Conservation (phyloP, 2,113 vertebrate species). For the Antigone vipio region DNA sequence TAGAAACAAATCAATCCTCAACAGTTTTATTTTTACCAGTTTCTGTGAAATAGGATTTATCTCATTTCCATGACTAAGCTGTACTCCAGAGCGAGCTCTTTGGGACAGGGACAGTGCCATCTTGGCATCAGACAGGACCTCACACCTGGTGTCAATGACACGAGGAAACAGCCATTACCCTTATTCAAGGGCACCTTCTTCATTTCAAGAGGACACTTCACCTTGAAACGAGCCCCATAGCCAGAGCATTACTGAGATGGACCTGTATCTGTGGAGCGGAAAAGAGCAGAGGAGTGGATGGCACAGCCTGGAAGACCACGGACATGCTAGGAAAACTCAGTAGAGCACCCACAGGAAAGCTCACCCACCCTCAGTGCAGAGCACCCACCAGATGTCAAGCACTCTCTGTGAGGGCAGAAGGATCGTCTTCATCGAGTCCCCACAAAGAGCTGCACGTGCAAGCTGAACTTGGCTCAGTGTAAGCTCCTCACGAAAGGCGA, state of each 20-base stretch:
- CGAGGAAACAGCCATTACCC: background rate
- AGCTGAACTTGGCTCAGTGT: background rate
- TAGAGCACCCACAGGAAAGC: background rate
- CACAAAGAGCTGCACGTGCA: background rate
- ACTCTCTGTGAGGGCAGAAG: background rate
- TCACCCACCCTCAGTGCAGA: background rate
- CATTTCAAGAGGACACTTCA: background rate
- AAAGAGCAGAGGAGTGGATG: background rate
- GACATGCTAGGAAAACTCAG: background rate
- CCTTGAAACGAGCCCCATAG: background rate
- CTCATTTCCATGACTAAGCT: constrained; percentile 50
- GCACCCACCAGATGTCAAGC: background rate
- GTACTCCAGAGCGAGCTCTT: background rate
- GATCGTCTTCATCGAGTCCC: background rate
- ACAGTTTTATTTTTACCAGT: constrained; percentile 64
- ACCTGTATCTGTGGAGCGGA: accelerated
- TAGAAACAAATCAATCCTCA: constrained; percentile 63
- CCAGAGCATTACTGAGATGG: background rate
- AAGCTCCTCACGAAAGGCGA: background rate
- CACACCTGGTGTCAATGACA: background rate
- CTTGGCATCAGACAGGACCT: background rate
- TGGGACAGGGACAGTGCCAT: background rate
- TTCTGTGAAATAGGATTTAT: constrained; percentile 58
- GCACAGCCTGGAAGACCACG: background rate
- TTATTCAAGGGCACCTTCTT: background rate